These are phyloP conservation scores for Rattus norvegicus DNA, from an alignment of 2,113 vertebrate genomes.

Conservation along the genomic window DNA sequence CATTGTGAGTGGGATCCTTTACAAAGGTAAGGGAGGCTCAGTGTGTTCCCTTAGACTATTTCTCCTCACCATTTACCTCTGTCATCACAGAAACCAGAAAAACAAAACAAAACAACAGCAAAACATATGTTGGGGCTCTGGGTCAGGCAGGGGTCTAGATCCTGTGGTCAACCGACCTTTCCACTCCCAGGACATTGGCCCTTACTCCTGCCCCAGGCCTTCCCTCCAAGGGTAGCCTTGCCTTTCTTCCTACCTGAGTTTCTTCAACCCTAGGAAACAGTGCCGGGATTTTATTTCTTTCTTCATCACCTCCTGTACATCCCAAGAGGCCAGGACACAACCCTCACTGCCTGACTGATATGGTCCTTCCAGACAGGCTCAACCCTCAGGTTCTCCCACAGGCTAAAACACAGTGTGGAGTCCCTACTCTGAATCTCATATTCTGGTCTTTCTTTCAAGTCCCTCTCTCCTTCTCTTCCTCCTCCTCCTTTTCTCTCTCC, in stretches of 20 bases:
- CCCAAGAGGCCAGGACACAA: background rate
- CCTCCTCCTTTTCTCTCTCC: rapidly evolving
- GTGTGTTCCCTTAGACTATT: background rate
- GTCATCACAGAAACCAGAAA: slow-evolving; percentile 36
- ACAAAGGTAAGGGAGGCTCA: background rate
- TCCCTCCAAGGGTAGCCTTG: background rate
- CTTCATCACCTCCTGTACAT: rapidly evolving
- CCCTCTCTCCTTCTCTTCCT: background rate
- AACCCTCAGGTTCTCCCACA: background rate
- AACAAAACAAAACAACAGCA: background rate
- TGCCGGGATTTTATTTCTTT: background rate
- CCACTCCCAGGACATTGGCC: background rate
- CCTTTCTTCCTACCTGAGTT: background rate
- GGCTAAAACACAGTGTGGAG: rapidly evolving
- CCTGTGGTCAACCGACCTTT: background rate
- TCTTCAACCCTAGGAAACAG: background rate
- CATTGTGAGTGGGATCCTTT: background rate
- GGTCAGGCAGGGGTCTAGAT: slow-evolving; percentile 38
- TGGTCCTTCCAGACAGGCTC: background rate
- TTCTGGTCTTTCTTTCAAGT: background rate
- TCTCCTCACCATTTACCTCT: slow-evolving; percentile 9
- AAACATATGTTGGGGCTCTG: background rate
- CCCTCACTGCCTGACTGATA: too few relatives aligned
- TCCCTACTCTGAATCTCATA: background rate
- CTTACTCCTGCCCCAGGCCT: rapidly evolving